Base-by-base conservation (phyloP, 2,797 vertebrate species). In the Gephyroberyx darwinii region DNA sequence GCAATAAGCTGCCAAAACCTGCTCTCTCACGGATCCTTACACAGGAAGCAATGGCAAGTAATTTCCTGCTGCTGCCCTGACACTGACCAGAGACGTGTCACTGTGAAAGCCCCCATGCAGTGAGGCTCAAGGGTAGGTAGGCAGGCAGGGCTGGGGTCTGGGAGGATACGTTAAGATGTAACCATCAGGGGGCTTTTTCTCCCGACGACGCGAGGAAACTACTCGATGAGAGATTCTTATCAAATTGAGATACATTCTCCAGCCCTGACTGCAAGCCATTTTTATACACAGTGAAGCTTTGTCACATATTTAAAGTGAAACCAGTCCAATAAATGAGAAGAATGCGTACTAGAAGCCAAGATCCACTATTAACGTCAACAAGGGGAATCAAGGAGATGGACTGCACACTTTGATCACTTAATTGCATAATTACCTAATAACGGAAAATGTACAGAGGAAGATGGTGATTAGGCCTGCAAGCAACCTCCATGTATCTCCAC, bases 391-490 rank as follows among this genome's bases (percentile, higher is more conserved):
- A 71, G 67, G 81, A 67, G 69, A 86, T 48, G 65, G 72, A 90
- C 86, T 71, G 69, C 69, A 69, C 56, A 67, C 85, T 90, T 88
- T 90, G 86, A 91, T 90, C 75, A 35, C 68, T 68, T 89, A 87
- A 91, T 88, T 83, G 54, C 41, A 69, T 80, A 81, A 92, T 93
- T 86, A 90, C 74, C 74, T 80, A 90, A 88, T 72, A 76, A 76
- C 78, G 84, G 88, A 87, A 83, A 88, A 85, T 81, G 55, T 80
- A 78, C 52, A 75, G 51, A 48, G 62, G 58, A 67, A 70, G 82
- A 82, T 69, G 75, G 62, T 65, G 70, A 86, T 80, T 80, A 81
- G 77, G 69, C 83, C 84, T 75, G 79, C 65, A 68, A 55, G 63
- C 60, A 80, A 79, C 60, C 67, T 87, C 69, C 65, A 62, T 65